Evolutionary conservation across 2,113 vertebrate species (phyloP), one percentile per base, ranked within the genome.

Genomic region (Panurus biarmicus): DNA sequence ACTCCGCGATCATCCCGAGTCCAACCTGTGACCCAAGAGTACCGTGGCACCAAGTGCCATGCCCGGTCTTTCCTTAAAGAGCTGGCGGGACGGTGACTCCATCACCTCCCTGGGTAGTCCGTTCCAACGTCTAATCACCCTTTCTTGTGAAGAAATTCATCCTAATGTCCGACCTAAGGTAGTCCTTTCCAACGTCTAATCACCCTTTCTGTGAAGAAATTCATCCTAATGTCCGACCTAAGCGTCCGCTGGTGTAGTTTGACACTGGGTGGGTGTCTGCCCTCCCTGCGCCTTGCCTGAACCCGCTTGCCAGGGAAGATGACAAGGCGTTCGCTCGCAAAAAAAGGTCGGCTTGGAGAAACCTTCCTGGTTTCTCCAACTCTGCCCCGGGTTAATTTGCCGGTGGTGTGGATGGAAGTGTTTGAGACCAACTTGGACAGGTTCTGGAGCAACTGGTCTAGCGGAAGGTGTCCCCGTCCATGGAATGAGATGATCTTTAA

Each of bases 311-410:
- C 9, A 29, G 29, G 47, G 19, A 40, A 28, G 45, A 8, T 5
- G 3, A 6, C 6, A 0, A 29, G 25, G 26, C 0, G 0, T 48
- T 33, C 12, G 21, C n/a, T 25, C 1, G 0, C 13, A 13, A 28
- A n/a, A 36, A 26, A 38, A 21, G 14, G 1, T 18, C 14, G 31
- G 16, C 47, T 40, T 19, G 51, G n/a, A 73, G 42, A 64, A n/a
- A 25, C 50, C 31, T 35, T 23, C 31, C n/a, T 19, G 14, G 3
- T 19, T 70, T 44, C 24, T n/a, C 8, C 40, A 60, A 5, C 6
- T 3, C 53, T 31, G 28, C 29, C 44, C 54, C 31, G 50, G 12
- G 24, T 53, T 72, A 14, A 42, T 48, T 89, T 84, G 69, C 62
- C 11, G 3, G 5, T 7, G 48, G 16, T 6, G 9, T 40, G 20